Percentiles rank a stretch among this genome's conserved stretches.
These are phyloP conservation scores for Bubo blakistoni DNA, from an alignment of 2,113 vertebrate species.

Conservation along the genomic window DNA sequence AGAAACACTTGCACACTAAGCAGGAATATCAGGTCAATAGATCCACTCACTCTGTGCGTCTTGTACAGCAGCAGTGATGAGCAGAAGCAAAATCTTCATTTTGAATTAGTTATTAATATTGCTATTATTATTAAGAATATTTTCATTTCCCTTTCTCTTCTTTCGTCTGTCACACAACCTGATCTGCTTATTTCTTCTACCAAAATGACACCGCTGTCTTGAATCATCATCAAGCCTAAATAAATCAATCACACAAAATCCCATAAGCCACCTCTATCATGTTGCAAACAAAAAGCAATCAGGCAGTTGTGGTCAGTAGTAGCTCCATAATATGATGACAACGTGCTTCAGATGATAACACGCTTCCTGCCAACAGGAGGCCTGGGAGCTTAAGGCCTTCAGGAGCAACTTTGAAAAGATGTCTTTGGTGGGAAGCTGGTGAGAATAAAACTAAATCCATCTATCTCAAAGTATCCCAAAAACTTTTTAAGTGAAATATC, in stretches of 20 bases:
- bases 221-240: neutral
- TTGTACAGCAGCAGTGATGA: neutral
- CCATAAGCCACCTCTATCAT: neutral
- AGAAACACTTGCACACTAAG: constrained; percentile 21
- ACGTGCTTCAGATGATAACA: neutral
- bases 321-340: neutral
- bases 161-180: neutral
- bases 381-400: neutral
- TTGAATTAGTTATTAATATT: neutral
- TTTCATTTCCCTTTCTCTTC: neutral
- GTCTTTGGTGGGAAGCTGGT: neutral
- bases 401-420: neutral
- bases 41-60: neutral
- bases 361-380: neutral
- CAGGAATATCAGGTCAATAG: constrained; percentile 32
- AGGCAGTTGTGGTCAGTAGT: neutral
- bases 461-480: neutral
- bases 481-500: neutral
- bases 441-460: neutral
- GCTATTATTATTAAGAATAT: neutral
- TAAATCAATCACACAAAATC: neutral
- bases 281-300: neutral
- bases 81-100: neutral
- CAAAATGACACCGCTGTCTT: neutral
- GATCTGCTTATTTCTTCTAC: neutral